Percentiles rank a stretch among this genome's conserved stretches.
Evolutionary conservation across 53 echinoderm and acorn worm species (phyloP).

Genomic region (Crossaster papposus): DNA sequence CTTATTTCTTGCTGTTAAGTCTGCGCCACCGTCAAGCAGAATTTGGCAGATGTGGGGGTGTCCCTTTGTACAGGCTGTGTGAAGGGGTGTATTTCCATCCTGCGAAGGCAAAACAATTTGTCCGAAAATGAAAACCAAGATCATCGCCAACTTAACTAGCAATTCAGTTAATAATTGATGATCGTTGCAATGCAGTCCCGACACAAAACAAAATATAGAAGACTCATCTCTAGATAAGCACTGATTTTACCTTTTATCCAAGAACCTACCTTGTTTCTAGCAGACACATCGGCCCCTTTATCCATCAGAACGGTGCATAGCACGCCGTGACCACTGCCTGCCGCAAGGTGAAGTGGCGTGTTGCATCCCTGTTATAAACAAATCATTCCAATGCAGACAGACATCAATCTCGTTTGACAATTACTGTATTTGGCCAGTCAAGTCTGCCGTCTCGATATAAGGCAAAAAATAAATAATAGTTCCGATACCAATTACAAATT

Average conservation of each 20-base stretch:
- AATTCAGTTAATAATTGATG: too few relatives aligned
- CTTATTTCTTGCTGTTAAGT: conserved; percentile 40
- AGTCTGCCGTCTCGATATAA: too few relatives aligned
- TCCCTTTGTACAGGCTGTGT: conserved; percentile 41
- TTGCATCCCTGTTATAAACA: conserved; percentile 22
- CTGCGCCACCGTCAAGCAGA: conserved; percentile 42
- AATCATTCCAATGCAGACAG: not conserved
- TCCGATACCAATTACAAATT: too few relatives aligned
- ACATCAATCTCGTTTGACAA: not conserved
- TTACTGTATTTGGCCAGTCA: too few relatives aligned
- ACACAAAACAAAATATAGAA: too few relatives aligned
- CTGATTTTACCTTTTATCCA: not conserved
- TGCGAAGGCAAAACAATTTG: not conserved
- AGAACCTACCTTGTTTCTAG: conserved; percentile 35
- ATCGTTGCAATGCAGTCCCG: too few relatives aligned
- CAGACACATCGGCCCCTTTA: conserved; percentile 50
- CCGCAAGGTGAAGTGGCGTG: conserved; percentile 35
- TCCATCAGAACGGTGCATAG: conserved; percentile 35
- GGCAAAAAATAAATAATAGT: too few relatives aligned
- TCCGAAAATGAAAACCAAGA: not conserved
- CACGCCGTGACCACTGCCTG: not conserved
- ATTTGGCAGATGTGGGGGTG: conserved; percentile 41
- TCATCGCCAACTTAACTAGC: not conserved
- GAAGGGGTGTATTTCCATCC: conserved; percentile 45
- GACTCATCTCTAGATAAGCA: not conserved